Conservation (phyloP, 2,113 vertebrate species). For the Tursiops truncatus region DNA sequence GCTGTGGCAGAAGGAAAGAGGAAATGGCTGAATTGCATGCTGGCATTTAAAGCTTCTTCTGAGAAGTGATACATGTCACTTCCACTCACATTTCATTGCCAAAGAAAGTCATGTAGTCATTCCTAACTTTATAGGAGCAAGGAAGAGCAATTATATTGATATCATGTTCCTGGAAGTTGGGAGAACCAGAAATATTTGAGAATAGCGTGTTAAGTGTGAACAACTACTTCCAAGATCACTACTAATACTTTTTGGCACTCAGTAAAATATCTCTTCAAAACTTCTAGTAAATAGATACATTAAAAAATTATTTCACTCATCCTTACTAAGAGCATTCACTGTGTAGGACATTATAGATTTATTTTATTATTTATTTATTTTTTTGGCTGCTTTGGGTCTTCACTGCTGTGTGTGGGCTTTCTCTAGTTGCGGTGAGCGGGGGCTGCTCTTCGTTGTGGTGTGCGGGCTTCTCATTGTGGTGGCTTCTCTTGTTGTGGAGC, state of each 20-base stretch:
- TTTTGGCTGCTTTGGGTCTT: no score
- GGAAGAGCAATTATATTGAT: neutral
- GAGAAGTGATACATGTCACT: neutral
- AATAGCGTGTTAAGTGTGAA: neutral
- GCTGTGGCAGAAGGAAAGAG: constrained; percentile 8
- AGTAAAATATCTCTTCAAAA: neutral
- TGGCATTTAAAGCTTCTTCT: neutral
- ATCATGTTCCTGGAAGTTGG: constrained; percentile 10
- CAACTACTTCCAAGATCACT: neutral
- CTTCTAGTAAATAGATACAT: neutral
- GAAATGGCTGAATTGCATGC: neutral
- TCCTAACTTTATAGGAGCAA: neutral
- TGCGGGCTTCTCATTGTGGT: no score
- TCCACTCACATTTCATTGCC: neutral
- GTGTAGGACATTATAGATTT: neutral
- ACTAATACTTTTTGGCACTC: neutral
- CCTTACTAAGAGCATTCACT: neutral
- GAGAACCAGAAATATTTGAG: constrained; percentile 32
- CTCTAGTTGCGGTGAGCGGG: no score
- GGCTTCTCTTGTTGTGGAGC: no score
- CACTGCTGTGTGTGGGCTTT: no score
- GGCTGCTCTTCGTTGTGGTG: no score
- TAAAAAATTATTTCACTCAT: neutral
- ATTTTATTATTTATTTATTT: no score
- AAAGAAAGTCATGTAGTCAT: neutral